Base-by-base conservation (phyloP, 2,888 invertebrate genomes). In the Lasioglossum malachurum region DNA sequence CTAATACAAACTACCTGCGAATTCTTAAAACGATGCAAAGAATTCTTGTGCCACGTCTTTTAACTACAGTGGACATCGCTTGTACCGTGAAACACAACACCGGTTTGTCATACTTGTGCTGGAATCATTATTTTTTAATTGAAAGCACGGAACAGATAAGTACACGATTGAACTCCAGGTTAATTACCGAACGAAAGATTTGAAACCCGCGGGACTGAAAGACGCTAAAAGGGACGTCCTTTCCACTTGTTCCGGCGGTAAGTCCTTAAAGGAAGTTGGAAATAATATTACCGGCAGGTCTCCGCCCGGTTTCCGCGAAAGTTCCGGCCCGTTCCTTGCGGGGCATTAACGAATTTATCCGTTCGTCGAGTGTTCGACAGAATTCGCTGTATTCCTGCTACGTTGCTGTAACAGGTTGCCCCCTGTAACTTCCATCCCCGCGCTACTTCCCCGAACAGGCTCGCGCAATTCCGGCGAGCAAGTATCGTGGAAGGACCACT, bases 261-360 rank as follows among this genome's bases (percentile, higher is more conserved):
- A 49, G 77, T 82, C 67, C 67, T 69, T 8, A 31, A 38, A 35
- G 80, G 23, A 71, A 77, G 53, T 84, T 82, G 77, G 57, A 77
- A 78, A 84, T 74, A 74, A 82, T 74, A 78, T 84, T 82, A 82
- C 57, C 38, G 69, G 16, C 38, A 76, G 73, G 73, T 46, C 67
- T 76, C 67, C 44, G 64, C 19, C n/a, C 16, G 35, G 41, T 71
- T 67, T 53, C 73, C 67, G 27, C 31, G 76, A 46, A 80, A 82
- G 38, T 72, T 83, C 14, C 69, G 44, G 38, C 27, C 67, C 77
- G 10, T 27, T 31, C 44, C 75, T 77, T 31, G 75, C 72, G 85
- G 75, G 72, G 85, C 85, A 89, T 89, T 86, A 89, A 89, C 86
- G 86, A 89, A 86, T 89, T 86, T 84, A 88, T 82, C 73, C 69